phyloP scores from a whole-genome alignment of 1,140 invertebrate species.

The Microplitis demolitor region DNA sequence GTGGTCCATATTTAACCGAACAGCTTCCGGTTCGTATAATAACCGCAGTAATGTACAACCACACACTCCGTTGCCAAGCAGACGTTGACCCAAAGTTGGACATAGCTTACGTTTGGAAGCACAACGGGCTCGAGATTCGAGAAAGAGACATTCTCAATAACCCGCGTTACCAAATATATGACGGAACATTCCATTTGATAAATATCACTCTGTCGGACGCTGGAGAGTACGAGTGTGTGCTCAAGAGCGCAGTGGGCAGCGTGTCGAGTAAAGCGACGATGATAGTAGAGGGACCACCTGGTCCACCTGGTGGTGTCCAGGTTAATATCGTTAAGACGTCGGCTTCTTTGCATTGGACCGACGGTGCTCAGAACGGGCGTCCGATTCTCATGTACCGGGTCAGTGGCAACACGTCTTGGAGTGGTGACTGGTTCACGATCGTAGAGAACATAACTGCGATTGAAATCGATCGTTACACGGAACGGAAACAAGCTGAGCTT shows the following conservation, averaged over 20 bases:
- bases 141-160: conserved; percentile 65
- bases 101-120: conserved; percentile 87
- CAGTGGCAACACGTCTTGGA: conserved; percentile 84
- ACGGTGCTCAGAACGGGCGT: conserved; percentile 83
- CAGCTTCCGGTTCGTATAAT: conserved; percentile 68
- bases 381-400: conserved; percentile 78
- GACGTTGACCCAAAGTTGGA: conserved; percentile 82
- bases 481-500: conserved; percentile 73
- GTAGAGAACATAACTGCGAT: conserved; percentile 63
- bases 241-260: conserved; percentile 84
- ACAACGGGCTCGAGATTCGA: conserved; percentile 81
- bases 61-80: conserved; percentile 81
- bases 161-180: conserved; percentile 64
- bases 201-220: conserved; percentile 85
- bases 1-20: conserved; percentile 74
- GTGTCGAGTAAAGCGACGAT: conserved; percentile 75
- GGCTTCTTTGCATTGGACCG: conserved; percentile 85
- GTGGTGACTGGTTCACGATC: conserved; percentile 79
- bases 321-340: conserved; percentile 76
- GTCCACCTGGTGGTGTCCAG: conserved; percentile 79
- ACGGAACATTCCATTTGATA: conserved; percentile 76
- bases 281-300: conserved; percentile 82
- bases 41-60: conserved; percentile 71
- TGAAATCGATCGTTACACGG: conserved; percentile 75
- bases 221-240: conserved; percentile 87